Base-by-base conservation (phyloP, 2,113 vertebrate species). In the Gadus chalcogrammus region DNA sequence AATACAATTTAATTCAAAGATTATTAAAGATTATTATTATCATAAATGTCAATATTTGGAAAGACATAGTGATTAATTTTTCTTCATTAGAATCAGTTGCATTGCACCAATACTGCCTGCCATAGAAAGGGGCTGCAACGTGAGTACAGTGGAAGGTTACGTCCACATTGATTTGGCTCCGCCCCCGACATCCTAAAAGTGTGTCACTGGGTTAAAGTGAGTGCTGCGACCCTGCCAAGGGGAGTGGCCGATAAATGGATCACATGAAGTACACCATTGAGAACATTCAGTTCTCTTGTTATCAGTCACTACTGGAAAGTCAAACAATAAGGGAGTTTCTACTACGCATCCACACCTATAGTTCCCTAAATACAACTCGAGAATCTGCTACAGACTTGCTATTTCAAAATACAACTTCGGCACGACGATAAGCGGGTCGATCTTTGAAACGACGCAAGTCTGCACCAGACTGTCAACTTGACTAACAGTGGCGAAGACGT, bases 201-300 rank as follows among this genome's bases (percentile, higher is more conserved):
- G 91, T 93, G 93, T 93, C 92, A 93, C 93, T 94, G 91, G 93
- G 93, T 94, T 92, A 93, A 89, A 85, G 82, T 85, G 84, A 83
- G 84, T 79, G 77, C 60, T 67, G 69, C 68, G 52, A 75, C 48
- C 27, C 17, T 68, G 62, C 27, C 65, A 38, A 75, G 85, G 69
- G 88, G 84, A 82, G 90, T 71, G 82, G 85, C 86, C 74, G 67
- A 73, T 70, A 78, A 82, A 64, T 76, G 78, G 87, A 85, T 89
- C 89, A 90, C 89, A 87, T 88, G 87, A 76, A 84, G 73, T 58
- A 70, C 82, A 76, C 77, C 70, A 84, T 63, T 73, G 69, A 82
- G 88, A 89, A 92, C 92, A 91, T 91, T 90, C 61, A 84, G 92
- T 90, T 82, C 88, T 78, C 64, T 67, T 59, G 62, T 71, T 72